Evolutionary conservation across 2,797 vertebrate genomes (phyloP), one percentile per base, ranked within the genome.

Genomic region (Clamator glandarius): DNA sequence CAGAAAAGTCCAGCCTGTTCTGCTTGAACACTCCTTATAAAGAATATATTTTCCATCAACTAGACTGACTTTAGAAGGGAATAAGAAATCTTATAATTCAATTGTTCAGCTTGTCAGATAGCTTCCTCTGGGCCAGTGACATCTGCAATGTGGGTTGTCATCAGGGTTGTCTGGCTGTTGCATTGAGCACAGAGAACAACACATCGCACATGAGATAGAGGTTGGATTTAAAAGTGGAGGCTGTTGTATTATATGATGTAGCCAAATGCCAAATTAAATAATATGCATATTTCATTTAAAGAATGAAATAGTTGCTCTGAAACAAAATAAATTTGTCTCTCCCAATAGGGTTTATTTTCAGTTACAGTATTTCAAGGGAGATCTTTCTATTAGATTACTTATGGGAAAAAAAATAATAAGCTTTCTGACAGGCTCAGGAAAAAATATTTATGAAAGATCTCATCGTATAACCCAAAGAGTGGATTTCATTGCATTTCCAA

Each of bases 391-490:
- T 73, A n/a, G 11, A 29, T 62, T 73, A 4, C 6, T 62, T 75
- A 3, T 28, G 16, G 23, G 10, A 8, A 25, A 20, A 20, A 39
- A 67, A 61, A 5, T 1, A 8, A 3, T 1, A 8, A 4, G 4
- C 25, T 75, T 88, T 73, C 62, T 91, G 18, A 42, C 19, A 1
- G 2, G 3, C 6, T 79, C 35, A 58, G 55, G 33, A 79, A 78
- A 39, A 82, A 73, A 80, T 33, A 70, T 11, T 79, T 91, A 21
- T 3, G 8, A 28, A 76, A 54, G 9, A 59, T 70, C 77, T 89
- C 13, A 36, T 91, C 79, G 39, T 63, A 16, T 74, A 70, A 74
- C 21, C 8, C 1, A 12, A 81, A 44, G 29, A 81, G 11, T 46
- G 23, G 11, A 17, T 72, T 88, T 81, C 25, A 9, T 46, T 63